These are phyloP conservation scores for Bombus impatiens DNA, from an alignment of 1,140 invertebrate genomes.

Conservation along the genomic window DNA sequence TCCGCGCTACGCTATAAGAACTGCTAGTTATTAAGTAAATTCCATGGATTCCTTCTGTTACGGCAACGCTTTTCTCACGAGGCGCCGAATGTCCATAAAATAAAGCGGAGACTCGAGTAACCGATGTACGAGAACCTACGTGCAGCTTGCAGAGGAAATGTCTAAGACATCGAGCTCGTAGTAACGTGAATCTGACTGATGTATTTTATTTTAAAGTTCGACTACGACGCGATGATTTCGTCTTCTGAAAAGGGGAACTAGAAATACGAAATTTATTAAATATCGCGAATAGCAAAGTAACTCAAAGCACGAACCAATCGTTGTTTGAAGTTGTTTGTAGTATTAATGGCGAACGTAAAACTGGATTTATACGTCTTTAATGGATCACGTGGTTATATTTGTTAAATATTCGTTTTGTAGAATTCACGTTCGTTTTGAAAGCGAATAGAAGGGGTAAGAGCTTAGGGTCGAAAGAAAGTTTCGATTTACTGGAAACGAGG, in stretches of 20 bases:
- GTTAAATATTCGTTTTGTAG: neutral
- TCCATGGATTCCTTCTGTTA: slow-evolving; percentile 53
- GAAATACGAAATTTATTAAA: neutral
- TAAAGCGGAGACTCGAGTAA: slow-evolving; percentile 27
- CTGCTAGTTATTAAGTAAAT: slow-evolving; percentile 61
- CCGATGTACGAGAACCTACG: neutral
- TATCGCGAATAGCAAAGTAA: too few species aligned
- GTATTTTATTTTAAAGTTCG: neutral
- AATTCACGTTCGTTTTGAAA: neutral
- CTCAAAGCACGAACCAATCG: neutral
- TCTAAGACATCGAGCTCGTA: neutral
- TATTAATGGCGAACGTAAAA: neutral
- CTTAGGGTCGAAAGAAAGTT: neutral
- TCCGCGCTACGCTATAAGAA: neutral
- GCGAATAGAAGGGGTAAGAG: too few species aligned
- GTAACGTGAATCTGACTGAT: neutral
- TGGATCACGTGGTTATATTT: neutral
- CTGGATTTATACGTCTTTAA: too few species aligned
- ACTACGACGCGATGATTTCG: neutral
- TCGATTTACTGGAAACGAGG: neutral
- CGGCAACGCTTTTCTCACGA: slow-evolving; percentile 60
- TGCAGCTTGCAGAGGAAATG: neutral
- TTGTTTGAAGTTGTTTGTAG: neutral
- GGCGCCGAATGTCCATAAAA: slow-evolving; percentile 58
- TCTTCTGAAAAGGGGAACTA: neutral